Percentiles rank a stretch among this genome's conserved stretches.
These are phyloP conservation scores for Mirounga angustirostris DNA, from an alignment of 2,113 vertebrate genomes.

Conservation along the genomic window DNA sequence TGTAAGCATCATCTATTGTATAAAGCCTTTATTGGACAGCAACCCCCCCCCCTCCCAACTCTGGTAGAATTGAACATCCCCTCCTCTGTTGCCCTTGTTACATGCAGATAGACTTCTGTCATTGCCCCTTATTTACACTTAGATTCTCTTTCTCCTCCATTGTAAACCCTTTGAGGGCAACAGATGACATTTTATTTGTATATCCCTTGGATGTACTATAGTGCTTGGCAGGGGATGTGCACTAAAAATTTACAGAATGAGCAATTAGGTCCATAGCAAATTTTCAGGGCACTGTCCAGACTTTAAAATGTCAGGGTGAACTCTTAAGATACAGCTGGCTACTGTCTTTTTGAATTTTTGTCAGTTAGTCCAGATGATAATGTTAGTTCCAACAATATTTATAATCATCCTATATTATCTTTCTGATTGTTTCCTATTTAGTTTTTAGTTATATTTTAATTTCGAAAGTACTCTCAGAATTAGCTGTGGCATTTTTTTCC, in stretches of 20 bases:
- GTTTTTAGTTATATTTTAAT: slow-evolving; percentile 63
- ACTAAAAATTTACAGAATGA: slow-evolving; percentile 16
- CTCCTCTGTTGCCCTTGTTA: neutral
- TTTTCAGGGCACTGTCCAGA: slow-evolving; percentile 5
- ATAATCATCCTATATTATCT: slow-evolving; percentile 41
- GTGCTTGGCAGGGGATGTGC: neutral
- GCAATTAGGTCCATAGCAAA: neutral
- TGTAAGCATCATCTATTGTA: neutral
- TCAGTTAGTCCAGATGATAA: slow-evolving; percentile 32
- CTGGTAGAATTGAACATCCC: neutral
- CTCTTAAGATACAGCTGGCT: neutral
- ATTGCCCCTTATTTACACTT: slow-evolving; percentile 32
- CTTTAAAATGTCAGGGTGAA: slow-evolving; percentile 43
- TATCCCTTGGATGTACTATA: neutral
- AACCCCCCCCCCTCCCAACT: neutral
- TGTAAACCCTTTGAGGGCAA: slow-evolving; percentile 8
- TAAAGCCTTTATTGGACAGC: neutral
- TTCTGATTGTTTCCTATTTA: slow-evolving; percentile 49
- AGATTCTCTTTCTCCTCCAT: neutral
- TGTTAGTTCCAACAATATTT: slow-evolving; percentile 50
- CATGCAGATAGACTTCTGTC: neutral
- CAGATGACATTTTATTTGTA: neutral
- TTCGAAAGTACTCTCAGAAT: slow-evolving; percentile 51
- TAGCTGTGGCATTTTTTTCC: slow-evolving; percentile 25
- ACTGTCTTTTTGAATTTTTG: neutral